Conservation (phyloP, 2,888 invertebrate species). For the Harpalus rufipes region DNA sequence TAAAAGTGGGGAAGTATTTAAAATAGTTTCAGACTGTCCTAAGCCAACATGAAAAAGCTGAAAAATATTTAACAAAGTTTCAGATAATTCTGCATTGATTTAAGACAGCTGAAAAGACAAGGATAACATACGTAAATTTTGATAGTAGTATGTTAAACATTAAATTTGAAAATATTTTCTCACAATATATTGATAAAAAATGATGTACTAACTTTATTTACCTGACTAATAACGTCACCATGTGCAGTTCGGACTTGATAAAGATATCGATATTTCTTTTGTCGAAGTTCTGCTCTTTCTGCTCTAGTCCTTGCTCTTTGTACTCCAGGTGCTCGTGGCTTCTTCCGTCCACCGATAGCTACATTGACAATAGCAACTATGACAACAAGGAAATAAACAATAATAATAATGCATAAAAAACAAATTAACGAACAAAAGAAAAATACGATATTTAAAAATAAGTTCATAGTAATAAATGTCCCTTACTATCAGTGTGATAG, state of each 20-base stretch:
- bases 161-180: neutral
- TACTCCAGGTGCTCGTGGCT: constrained; percentile 75
- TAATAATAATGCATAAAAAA: too few species aligned
- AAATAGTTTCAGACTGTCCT: too few species aligned
- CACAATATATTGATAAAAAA: neutral
- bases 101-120: too few species aligned
- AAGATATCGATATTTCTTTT: constrained; percentile 91
- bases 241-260: constrained; percentile 94
- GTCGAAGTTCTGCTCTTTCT: constrained; percentile 88
- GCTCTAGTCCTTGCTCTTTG: constrained; percentile 83
- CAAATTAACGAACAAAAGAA: too few species aligned
- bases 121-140: too few species aligned
- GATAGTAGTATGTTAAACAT: neutral
- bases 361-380: neutral
- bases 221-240: constrained; percentile 94
- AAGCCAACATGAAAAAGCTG: too few species aligned
- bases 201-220: constrained; percentile 72
- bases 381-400: too few species aligned
- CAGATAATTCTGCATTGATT: too few species aligned
- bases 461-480: neutral
- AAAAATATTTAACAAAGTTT: too few species aligned
- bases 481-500: constrained; percentile 82
- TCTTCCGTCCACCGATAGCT: constrained; percentile 77
- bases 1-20: too few species aligned
- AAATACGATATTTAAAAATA: neutral